These are phyloP conservation scores for Epizoanthus illoricatus DNA, from an alignment of 92 coral and sea anemone genomes.

Conservation along the genomic window DNA sequence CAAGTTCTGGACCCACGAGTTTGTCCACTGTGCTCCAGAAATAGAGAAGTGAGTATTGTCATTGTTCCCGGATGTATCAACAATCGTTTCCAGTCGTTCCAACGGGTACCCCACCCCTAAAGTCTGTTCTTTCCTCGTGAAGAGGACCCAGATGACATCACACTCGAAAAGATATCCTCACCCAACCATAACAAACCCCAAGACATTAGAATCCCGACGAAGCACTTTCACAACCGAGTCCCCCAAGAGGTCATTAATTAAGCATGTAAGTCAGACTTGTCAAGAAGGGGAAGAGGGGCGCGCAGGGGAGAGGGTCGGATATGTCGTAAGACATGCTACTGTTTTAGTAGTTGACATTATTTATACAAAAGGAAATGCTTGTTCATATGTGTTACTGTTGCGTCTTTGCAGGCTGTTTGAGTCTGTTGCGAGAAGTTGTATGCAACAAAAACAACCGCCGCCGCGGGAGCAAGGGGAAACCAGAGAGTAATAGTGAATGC, in stretches of 20 bases:
- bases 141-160: too few relatives aligned
- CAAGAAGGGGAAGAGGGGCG: neutral
- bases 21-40: conserved; percentile 99
- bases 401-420: conserved; percentile 85
- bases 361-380: neutral
- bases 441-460: conserved; percentile 98
- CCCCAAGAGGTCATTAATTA: too few relatives aligned
- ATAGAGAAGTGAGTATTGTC: conserved; percentile 83
- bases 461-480: conserved; percentile 67
- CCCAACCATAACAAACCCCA: too few relatives aligned
- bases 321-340: too few relatives aligned
- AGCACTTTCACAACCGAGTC: too few relatives aligned
- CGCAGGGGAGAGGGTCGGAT: neutral
- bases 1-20: conserved; percentile 99
- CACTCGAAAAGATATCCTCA: too few relatives aligned
- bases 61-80: neutral
- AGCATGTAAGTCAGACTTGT: too few relatives aligned
- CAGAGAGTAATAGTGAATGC: conserved; percentile 24
- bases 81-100: neutral
- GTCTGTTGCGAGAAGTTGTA: conserved; percentile 98
- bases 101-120: neutral
- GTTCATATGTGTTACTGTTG: neutral
- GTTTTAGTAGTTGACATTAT: too few relatives aligned
- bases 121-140: too few relatives aligned
- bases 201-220: too few relatives aligned